Evolutionary conservation across 2,797 vertebrate species (phyloP).

Genomic region (Hapalemur alaotrensis): DNA sequence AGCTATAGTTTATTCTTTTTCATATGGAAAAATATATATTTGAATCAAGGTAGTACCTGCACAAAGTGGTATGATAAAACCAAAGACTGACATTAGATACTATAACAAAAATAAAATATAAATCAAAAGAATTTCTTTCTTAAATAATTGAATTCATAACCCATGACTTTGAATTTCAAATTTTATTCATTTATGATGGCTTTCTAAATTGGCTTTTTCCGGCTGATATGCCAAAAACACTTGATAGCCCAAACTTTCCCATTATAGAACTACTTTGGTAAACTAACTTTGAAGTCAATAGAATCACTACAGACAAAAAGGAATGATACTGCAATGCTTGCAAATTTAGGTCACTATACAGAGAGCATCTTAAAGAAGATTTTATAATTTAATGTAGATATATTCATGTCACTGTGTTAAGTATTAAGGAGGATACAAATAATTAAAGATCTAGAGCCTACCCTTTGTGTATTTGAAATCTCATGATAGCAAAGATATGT

Average conservation of each 20-base stretch:
- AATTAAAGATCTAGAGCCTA: background rate
- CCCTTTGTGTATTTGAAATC: background rate
- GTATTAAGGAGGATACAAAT: background rate
- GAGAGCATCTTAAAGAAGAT: background rate
- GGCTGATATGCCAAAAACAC: conserved; percentile 35
- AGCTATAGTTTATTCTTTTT: background rate
- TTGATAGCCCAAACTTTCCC: conserved; percentile 19
- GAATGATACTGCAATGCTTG: background rate
- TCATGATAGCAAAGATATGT: background rate
- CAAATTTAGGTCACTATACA: background rate
- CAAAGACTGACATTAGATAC: conserved; percentile 14
- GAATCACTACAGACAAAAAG: background rate
- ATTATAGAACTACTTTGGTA: conserved; percentile 18
- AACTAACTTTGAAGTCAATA: conserved; percentile 33
- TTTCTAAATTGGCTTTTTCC: conserved; percentile 51
- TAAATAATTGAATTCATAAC: conserved; percentile 55
- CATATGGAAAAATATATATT: background rate
- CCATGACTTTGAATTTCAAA: conserved; percentile 53
- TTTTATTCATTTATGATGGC: conserved; percentile 42
- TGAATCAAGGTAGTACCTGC: background rate
- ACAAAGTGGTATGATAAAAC: background rate
- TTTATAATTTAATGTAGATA: background rate
- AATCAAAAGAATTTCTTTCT: conserved; percentile 13
- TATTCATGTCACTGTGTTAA: background rate
- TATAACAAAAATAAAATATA: conserved; percentile 37